Percentiles rank a stretch among this genome's conserved stretches.
Conservation (phyloP, 2,113 vertebrate species). For the Alligator sinensis region DNA sequence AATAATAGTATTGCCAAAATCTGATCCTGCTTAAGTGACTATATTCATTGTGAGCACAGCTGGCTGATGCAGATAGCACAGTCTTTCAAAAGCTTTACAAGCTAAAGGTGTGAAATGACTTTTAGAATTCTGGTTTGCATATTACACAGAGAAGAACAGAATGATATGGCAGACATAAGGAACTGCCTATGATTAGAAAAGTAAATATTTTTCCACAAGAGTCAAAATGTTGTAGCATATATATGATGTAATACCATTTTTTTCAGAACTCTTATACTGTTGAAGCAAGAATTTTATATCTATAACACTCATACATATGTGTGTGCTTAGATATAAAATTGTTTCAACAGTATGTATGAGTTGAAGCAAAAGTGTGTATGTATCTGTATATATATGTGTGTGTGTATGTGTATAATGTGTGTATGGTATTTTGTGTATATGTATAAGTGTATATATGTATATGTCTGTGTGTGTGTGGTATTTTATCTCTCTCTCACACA, state of each 20-base stretch:
- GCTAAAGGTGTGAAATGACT: constrained; percentile 61
- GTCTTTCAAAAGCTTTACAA: constrained; percentile 50
- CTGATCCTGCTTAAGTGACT: constrained; percentile 59
- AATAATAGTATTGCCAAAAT: constrained; percentile 43
- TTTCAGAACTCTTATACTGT: constrained; percentile 7
- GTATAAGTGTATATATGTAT: too few species aligned
- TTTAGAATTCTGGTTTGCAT: constrained; percentile 37
- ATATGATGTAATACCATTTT: constrained; percentile 19
- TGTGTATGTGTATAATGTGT: too few species aligned
- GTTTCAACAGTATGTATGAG: too few species aligned
- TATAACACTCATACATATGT: too few species aligned
- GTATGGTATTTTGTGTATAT: too few species aligned
- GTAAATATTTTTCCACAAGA: constrained; percentile 11
- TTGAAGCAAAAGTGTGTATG: too few species aligned
- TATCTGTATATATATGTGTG: too few species aligned
- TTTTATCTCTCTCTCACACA: too few species aligned
- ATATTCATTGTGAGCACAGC: constrained; percentile 55
- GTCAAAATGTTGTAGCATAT: neutral
- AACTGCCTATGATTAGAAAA: constrained; percentile 30
- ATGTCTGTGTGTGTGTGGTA: too few species aligned
- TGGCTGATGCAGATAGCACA: constrained; percentile 36
- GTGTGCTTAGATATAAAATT: too few species aligned
- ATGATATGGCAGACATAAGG: constrained; percentile 37
- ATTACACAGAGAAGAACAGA: constrained; percentile 27
- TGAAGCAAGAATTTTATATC: neutral